Evolutionary conservation across 37 sponge, comb jelly and placozoan species (phyloP).

Genomic region (Haliclona indistincta): DNA sequence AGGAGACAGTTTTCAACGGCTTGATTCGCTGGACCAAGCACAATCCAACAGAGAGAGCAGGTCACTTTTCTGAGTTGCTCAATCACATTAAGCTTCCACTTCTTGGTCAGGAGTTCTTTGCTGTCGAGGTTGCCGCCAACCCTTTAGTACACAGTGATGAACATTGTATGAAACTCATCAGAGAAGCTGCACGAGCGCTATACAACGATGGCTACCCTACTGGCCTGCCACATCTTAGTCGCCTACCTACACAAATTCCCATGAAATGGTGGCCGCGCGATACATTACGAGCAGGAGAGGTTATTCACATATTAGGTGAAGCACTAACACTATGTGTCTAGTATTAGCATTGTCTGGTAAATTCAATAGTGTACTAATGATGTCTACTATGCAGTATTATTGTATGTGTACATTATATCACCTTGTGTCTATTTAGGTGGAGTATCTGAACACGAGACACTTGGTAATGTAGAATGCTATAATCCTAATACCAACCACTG

Average conservation of each 20-base stretch:
- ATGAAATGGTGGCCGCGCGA: constrained; percentile 93
- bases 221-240: constrained; percentile 73
- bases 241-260: constrained; percentile 81
- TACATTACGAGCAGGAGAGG: constrained; percentile 79
- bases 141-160: constrained; percentile 72
- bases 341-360: neutral
- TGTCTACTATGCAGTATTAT: no score
- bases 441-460: constrained; percentile 87
- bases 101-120: constrained; percentile 83
- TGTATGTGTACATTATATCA: neutral
- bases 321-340: neutral
- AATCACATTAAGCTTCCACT: constrained; percentile 82
- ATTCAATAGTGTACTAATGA: no score
- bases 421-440: constrained; percentile 39
- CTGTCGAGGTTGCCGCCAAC: constrained; percentile 87
- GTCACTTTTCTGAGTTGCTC: constrained; percentile 63
- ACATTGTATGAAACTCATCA: constrained; percentile 75
- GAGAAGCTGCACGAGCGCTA: constrained; percentile 79
- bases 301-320: constrained; percentile 85
- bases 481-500: constrained; percentile 75
- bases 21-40: constrained; percentile 76
- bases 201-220: constrained; percentile 66
- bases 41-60: constrained; percentile 53
- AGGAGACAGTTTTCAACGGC: constrained; percentile 77
- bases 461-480: constrained; percentile 90